phyloP scores from a whole-genome alignment of 2,888 invertebrate species.

The Pyrrhia umbra region DNA sequence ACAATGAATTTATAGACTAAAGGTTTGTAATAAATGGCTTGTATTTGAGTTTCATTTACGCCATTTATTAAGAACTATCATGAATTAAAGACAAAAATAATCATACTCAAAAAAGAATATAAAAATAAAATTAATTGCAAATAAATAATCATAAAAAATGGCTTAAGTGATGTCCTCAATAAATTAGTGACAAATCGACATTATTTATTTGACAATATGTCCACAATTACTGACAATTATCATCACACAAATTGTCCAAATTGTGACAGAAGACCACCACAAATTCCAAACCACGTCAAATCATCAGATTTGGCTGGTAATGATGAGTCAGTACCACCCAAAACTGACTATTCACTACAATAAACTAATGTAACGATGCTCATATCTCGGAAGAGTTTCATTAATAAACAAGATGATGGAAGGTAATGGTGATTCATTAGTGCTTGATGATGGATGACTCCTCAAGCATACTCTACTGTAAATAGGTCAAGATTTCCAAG shows the following conservation, averaged over 20 bases:
- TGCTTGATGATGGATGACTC: slow-evolving; percentile 30
- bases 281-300: no score
- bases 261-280: slow-evolving; percentile 7
- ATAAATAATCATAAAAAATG: slow-evolving; percentile 15
- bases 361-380: slow-evolving; percentile 28
- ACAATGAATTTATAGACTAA: slow-evolving; percentile 9
- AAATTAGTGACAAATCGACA: slow-evolving; percentile 23
- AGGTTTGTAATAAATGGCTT: slow-evolving; percentile 13
- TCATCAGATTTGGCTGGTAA: not conserved
- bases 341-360: slow-evolving; percentile 24
- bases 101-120: not conserved
- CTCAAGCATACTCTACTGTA: slow-evolving; percentile 25
- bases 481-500: slow-evolving; percentile 46
- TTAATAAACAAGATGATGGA: slow-evolving; percentile 24
- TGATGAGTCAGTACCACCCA: not conserved
- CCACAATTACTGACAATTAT: slow-evolving; percentile 32
- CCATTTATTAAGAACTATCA: not conserved
- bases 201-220: slow-evolving; percentile 32
- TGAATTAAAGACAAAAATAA: no score
- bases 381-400: slow-evolving; percentile 17
- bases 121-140: slow-evolving; percentile 18
- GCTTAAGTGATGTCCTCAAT: slow-evolving; percentile 4
- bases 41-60: not conserved
- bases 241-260: slow-evolving; percentile 38
- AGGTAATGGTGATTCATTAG: slow-evolving; percentile 44